Evolutionary conservation across 2,113 vertebrate species (phyloP), one percentile per base, ranked within the genome.

Genomic region (Rhineura floridana): DNA sequence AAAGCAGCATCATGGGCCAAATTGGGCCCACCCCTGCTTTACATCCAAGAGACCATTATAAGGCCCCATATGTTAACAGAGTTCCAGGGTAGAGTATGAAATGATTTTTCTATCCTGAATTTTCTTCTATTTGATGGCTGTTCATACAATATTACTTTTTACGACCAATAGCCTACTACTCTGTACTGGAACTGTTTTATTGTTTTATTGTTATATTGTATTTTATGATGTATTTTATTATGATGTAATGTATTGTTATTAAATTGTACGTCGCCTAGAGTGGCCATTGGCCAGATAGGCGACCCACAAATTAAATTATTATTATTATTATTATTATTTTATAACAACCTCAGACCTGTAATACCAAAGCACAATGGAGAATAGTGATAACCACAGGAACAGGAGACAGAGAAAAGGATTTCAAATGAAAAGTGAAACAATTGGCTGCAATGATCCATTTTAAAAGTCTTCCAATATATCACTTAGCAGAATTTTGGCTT

Each of bases 21-120:
- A n/a, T n/a, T n/a, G n/a, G n/a, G n/a, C n/a, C n/a, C n/a, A n/a
- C n/a, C n/a, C n/a, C n/a, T n/a, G n/a, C n/a, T n/a, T n/a, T n/a
- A 59, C 55, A 59, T 17, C 55, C 55, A 59, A 96, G n/a, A n/a
- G n/a, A n/a, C 95, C 94, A 92, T 94, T 93, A 93, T 91, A 87
- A 91, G 92, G 93, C n/a, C 93, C 88, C 94, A 96, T 97, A 50
- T 88, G 93, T 95, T 96, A 96, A 95, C 91, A 95, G 92, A 94
- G 91, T 95, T 95, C 95, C 93, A 59, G 17, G 55, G 55, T 87
- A 44, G 91, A 89, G 90, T 90, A 96, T 95, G 91, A 97, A 97
- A 96, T 96, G 96, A 92, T 95, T 96, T 95, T 96, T 96, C 94
- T 93, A 95, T 96, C 96, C 92, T 96, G 94, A 95, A 96, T 95